Percentiles rank a stretch among this genome's conserved stretches.
Evolutionary conservation across 2,113 vertebrate genomes (phyloP).

Genomic region (Protobothrops flavoviridis): DNA sequence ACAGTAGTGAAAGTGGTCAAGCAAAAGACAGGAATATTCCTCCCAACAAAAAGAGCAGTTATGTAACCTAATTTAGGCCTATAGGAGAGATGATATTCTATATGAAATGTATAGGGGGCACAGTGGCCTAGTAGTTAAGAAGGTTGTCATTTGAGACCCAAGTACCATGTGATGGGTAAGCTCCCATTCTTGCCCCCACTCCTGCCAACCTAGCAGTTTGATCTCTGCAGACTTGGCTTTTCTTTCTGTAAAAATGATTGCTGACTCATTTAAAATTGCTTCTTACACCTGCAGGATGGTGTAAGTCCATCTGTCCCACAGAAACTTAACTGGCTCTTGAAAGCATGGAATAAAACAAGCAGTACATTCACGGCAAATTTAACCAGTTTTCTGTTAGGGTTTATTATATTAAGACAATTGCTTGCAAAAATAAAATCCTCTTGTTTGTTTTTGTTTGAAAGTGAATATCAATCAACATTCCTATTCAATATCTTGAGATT

Average conservation of each 20-base stretch:
- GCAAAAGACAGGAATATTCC: too few relatives aligned
- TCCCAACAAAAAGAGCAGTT: too few relatives aligned
- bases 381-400: not conserved
- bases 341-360: not conserved
- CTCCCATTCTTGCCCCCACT: too few relatives aligned
- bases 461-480: not conserved
- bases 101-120: too few relatives aligned
- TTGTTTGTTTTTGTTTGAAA: not conserved
- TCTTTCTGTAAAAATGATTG: not conserved
- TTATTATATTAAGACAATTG: not conserved
- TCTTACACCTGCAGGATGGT: not conserved
- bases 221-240: not conserved
- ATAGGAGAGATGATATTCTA: too few relatives aligned
- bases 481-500: not conserved
- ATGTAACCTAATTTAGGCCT: too few relatives aligned
- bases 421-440: not conserved
- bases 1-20: too few relatives aligned
- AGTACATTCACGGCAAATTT: not conserved
- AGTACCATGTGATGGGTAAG: too few relatives aligned
- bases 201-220: not conserved
- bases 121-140: too few relatives aligned
- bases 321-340: not conserved
- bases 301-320: not conserved
- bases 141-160: too few relatives aligned
- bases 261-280: not conserved